Conservation (phyloP, 2,797 vertebrate genomes). For the Champsocephalus esox region DNA sequence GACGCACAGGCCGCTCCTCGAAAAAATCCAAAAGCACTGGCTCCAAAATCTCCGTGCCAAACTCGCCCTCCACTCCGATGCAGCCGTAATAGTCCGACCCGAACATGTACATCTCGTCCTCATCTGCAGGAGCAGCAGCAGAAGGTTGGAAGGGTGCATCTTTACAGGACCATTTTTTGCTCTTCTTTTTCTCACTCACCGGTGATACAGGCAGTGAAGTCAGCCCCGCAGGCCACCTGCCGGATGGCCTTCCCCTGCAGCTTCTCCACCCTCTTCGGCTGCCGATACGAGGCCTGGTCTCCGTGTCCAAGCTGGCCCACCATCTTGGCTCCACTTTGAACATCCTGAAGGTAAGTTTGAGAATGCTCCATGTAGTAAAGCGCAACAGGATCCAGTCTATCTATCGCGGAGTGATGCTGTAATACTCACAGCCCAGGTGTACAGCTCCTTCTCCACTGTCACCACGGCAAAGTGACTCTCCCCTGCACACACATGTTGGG, state of each 20-base stretch:
- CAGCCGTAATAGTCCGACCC: conserved; percentile 98
- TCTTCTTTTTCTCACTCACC: conserved; percentile 82
- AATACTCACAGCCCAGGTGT: conserved; percentile 97
- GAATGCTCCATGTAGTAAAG: conserved; percentile 11
- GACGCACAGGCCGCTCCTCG: conserved; percentile 90
- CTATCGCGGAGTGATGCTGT: neutral
- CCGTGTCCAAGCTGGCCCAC: conserved; percentile 97
- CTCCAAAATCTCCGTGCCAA: conserved; percentile 90
- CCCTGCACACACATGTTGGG: conserved; percentile 96
- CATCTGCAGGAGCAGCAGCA: conserved; percentile 83
- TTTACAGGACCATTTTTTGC: accelerated
- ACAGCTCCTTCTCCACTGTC: conserved; percentile 98
- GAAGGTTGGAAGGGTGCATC: neutral
- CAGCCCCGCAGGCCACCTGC: conserved; percentile 95
- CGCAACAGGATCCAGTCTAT: neutral
- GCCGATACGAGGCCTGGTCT: conserved; percentile 96
- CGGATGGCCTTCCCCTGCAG: conserved; percentile 95
- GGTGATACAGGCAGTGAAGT: conserved; percentile 96
- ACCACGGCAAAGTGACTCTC: conserved; percentile 99
- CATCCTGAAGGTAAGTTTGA: conserved; percentile 85
- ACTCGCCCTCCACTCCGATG: conserved; percentile 90
- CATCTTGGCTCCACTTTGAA: conserved; percentile 96
- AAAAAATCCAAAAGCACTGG: conserved; percentile 94
- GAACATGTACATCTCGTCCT: conserved; percentile 97
- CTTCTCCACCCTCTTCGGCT: conserved; percentile 94